Conservation (phyloP, 2,888 invertebrate species). For the Rapana venosa region DNA sequence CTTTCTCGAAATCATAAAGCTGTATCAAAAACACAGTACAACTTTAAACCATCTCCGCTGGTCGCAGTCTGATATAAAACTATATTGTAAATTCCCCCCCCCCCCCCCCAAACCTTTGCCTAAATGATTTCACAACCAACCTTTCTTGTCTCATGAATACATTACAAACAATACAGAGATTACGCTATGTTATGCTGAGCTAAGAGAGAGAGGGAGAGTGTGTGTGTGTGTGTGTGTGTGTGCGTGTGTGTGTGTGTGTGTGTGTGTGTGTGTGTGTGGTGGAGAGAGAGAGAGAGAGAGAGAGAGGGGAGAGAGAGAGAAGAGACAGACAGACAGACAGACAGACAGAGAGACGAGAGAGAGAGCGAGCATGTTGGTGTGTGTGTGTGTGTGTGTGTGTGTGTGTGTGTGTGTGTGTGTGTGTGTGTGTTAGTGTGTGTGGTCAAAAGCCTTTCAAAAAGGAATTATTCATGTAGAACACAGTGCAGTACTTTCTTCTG, state of each 20-base stretch:
- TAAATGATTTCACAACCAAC: too few species aligned
- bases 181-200: too few species aligned
- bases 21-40: too few species aligned
- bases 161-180: too few species aligned
- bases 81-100: too few species aligned
- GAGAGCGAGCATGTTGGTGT: not conserved
- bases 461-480: not conserved
- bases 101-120: too few species aligned
- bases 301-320: not conserved
- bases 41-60: too few species aligned
- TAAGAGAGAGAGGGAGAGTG: not conserved
- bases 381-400: not conserved
- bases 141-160: too few species aligned
- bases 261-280: not conserved
- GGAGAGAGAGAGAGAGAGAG: not conserved
- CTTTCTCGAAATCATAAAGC: too few species aligned
- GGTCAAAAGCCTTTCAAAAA: not conserved
- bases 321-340: not conserved
- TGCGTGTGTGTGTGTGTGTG: too few species aligned
- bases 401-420: not conserved
- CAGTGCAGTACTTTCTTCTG: not conserved
- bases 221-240: too few species aligned
- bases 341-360: not conserved
- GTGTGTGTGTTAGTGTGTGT: not conserved
- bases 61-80: too few species aligned